Evolutionary conservation across 2,797 vertebrate species (phyloP).

Genomic region (Poecilia wingei): DNA sequence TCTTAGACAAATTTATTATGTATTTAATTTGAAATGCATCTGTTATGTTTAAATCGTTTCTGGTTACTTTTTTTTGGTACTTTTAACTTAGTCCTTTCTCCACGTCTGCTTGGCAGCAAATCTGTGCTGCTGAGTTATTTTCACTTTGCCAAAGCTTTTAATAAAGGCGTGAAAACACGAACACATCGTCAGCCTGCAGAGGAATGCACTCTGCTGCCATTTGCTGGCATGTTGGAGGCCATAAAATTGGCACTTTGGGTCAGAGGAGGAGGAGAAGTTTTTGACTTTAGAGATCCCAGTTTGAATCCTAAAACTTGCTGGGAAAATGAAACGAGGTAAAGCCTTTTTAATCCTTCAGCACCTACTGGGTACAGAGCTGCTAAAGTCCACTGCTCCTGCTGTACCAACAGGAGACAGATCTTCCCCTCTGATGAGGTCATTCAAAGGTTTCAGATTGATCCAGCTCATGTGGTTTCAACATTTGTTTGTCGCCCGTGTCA

Average conservation of each 20-base stretch:
- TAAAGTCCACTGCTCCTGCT: conserved; percentile 2
- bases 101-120: conserved; percentile 4
- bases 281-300: conserved; percentile 40
- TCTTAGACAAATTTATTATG: neutral
- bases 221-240: conserved; percentile 37
- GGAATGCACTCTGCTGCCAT: conserved; percentile 53
- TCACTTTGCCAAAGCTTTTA: conserved; percentile 31
- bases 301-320: conserved; percentile 20
- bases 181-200: conserved; percentile 22
- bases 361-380: neutral
- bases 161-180: conserved; percentile 50
- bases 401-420: neutral
- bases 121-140: neutral
- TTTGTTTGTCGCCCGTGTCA: neutral
- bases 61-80: conserved; percentile 7
- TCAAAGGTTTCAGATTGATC: conserved; percentile 3
- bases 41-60: neutral
- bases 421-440: neutral
- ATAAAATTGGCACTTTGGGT: conserved; percentile 24
- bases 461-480: conserved; percentile 2
- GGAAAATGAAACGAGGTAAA: conserved; percentile 25
- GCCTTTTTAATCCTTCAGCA: neutral
- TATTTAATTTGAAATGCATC: neutral
- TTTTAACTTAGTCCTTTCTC: neutral
- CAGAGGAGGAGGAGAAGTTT: conserved; percentile 22